Conservation (phyloP, 2,888 invertebrate genomes). For the Bellardia pandia region DNA sequence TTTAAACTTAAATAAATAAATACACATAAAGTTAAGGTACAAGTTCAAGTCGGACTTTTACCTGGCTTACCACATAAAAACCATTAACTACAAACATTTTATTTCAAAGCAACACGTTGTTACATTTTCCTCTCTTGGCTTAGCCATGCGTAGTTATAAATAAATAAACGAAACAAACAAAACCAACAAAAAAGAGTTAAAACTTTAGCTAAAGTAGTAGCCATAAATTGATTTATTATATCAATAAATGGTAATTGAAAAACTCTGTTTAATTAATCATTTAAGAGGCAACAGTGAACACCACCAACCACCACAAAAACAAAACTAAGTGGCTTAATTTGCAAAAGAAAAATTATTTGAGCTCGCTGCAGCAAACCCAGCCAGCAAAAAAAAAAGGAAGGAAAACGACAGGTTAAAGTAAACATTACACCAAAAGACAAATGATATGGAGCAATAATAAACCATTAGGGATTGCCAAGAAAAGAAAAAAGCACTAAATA, state of each 20-base stretch:
- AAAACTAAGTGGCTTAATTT: conserved; percentile 48
- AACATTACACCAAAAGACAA: conserved; percentile 65
- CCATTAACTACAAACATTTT: conserved; percentile 26
- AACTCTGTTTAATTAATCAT: conserved; percentile 80
- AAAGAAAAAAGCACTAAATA: conserved; percentile 1
- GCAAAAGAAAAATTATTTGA: conserved; percentile 58
- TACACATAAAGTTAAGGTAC: conserved; percentile 44
- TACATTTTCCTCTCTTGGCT: conserved; percentile 30
- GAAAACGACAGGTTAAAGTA: conserved; percentile 66
- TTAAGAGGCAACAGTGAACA: conserved; percentile 69
- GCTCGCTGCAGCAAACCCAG: background rate
- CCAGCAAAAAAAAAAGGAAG: background rate
- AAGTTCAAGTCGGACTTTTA: conserved; percentile 66
- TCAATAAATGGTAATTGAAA: conserved; percentile 80
- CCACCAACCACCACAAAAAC: background rate
- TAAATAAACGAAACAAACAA: conserved; percentile 35
- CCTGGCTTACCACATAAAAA: background rate
- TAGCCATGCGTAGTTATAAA: conserved; percentile 63
- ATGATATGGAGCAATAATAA: conserved; percentile 69
- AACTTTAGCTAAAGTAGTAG: conserved; percentile 67
- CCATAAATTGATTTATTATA: conserved; percentile 79
- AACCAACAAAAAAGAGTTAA: background rate
- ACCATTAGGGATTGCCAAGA: conserved; percentile 60
- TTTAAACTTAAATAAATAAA: conserved; percentile 44
- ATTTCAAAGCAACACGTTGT: conserved; percentile 10